Conservation (phyloP, 2,888 invertebrate species). For the Eutolmus rufibarbis region DNA sequence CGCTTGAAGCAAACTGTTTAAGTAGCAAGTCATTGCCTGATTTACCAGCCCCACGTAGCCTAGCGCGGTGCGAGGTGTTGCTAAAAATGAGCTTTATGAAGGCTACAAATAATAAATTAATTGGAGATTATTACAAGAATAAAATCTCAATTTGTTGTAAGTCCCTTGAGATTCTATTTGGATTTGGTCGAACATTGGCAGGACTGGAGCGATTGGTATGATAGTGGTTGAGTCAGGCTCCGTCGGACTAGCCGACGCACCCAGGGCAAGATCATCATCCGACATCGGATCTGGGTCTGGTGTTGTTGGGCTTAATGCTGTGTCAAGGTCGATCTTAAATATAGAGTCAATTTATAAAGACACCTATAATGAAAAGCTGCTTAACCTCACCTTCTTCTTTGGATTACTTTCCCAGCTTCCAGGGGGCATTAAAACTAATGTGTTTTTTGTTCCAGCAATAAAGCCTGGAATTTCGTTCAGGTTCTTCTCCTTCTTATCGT, state of each 20-base stretch:
- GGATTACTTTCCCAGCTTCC: conserved; percentile 43
- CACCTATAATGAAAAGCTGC: background rate
- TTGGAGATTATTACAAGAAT: conserved; percentile 36
- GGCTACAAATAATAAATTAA: background rate
- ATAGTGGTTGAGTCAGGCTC: conserved; percentile 53
- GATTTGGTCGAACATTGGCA: conserved; percentile 47
- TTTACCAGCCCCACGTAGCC: conserved; percentile 82
- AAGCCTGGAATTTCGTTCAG: conserved; percentile 58
- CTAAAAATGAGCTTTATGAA: background rate
- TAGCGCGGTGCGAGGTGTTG: conserved; percentile 35
- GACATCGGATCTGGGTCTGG: conserved; percentile 35
- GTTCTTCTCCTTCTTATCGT: conserved; percentile 53
- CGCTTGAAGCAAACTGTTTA: conserved; percentile 87
- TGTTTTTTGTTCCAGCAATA: conserved; percentile 55
- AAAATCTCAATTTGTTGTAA: conserved; percentile 38
- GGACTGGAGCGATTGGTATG: conserved; percentile 47
- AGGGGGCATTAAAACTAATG: conserved; percentile 49
- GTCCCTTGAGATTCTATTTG: conserved; percentile 40
- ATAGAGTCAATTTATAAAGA: background rate
- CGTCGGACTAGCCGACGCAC: conserved; percentile 63
- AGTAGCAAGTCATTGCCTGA: conserved; percentile 92
- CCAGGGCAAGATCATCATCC: conserved; percentile 60
- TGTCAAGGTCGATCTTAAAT: conserved; percentile 35
- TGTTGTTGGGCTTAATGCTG: conserved; percentile 26
- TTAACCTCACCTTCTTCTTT: conserved; percentile 18